phyloP scores from a whole-genome alignment of 2,113 vertebrate species.

The Microtus ochrogaster region DNA sequence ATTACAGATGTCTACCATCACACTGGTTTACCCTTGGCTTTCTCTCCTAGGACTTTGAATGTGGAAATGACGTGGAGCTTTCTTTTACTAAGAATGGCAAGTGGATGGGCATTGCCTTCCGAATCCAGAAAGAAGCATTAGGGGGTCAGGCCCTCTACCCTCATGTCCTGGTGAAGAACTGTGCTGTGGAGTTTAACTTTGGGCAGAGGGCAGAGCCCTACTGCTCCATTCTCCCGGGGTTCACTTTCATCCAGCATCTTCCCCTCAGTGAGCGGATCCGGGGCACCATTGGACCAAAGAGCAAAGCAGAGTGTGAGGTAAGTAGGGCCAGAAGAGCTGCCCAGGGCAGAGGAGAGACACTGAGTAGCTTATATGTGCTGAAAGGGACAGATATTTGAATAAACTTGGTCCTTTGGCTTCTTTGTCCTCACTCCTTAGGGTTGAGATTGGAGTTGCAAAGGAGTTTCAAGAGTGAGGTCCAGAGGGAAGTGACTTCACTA shows the following conservation, averaged over 20 bases:
- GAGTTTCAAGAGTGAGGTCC: background rate
- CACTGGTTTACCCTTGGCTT: background rate
- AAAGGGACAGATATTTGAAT: background rate
- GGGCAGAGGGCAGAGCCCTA: constrained; percentile 91
- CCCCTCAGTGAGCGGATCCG: constrained; percentile 88
- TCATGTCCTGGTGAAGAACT: constrained; percentile 95
- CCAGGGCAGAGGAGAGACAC: background rate
- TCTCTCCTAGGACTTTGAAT: constrained; percentile 91
- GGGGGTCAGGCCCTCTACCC: constrained; percentile 91
- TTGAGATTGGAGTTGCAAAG: background rate
- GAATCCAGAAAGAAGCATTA: constrained; percentile 87
- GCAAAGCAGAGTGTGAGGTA: constrained; percentile 94
- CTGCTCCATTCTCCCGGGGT: constrained; percentile 90
- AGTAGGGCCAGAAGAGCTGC: background rate
- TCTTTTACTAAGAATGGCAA: constrained; percentile 93
- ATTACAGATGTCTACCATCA: no score
- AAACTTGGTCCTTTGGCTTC: background rate
- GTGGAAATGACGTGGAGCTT: constrained; percentile 90
- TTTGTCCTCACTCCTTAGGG: background rate
- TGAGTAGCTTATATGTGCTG: background rate
- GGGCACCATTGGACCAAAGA: constrained; percentile 90
- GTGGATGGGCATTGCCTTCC: constrained; percentile 90
- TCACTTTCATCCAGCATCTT: constrained; percentile 92
- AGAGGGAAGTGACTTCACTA: background rate
- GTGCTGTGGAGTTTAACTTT: constrained; percentile 95